A percentile compares a stretch with the other conserved stretches of the same genome.
These are phyloP conservation scores for Noctua janthe DNA, from an alignment of 2,888 invertebrate genomes.

Conservation along the genomic window DNA sequence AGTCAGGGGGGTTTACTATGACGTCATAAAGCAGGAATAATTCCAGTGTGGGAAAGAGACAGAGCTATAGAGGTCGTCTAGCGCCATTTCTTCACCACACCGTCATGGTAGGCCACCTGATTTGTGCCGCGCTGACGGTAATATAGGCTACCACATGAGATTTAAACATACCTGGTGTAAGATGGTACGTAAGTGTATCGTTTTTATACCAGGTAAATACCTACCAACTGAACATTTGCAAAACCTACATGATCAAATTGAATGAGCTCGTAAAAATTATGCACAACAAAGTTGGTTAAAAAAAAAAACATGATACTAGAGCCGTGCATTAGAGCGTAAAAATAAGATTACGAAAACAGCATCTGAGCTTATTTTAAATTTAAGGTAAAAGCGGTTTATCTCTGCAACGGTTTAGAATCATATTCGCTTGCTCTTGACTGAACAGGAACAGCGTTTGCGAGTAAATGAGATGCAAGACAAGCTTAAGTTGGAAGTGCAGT, in stretches of 20 bases:
- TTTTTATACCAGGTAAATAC: background rate
- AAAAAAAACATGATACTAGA: background rate
- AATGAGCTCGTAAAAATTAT: background rate
- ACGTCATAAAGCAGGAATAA: too few species aligned
- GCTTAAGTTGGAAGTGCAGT: background rate
- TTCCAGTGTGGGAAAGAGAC: too few species aligned
- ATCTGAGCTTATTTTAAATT: background rate
- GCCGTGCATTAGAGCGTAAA: background rate
- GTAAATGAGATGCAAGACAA: conserved; percentile 2
- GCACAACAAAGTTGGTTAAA: conserved; percentile 2
- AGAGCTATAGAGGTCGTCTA: too few species aligned
- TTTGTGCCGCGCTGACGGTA: too few species aligned
- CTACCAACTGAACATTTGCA: background rate
- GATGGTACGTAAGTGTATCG: background rate
- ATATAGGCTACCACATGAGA: background rate
- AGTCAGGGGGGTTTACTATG: background rate
- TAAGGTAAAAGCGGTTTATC: background rate
- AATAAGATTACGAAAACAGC: background rate
- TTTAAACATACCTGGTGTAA: background rate
- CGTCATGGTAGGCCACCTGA: too few species aligned
- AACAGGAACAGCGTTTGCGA: background rate
- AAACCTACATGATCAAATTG: background rate
- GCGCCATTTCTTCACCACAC: too few species aligned
- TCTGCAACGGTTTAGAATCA: background rate
- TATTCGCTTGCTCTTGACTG: background rate